Conservation (phyloP, 2,797 vertebrate species). For the Cyprinella venusta region DNA sequence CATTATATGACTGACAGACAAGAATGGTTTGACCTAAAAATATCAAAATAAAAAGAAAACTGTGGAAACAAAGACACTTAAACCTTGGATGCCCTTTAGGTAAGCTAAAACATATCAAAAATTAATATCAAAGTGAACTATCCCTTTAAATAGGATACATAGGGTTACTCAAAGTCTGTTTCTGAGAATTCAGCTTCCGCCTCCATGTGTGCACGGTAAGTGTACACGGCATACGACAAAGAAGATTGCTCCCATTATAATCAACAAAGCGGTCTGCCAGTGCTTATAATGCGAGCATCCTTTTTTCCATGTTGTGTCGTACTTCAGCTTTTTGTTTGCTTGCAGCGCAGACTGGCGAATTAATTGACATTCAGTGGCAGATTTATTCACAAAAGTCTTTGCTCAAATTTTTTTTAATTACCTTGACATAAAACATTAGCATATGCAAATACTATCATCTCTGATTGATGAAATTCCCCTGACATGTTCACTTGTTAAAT, state of each 20-base stretch:
- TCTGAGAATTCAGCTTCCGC: background rate
- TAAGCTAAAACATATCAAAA: no score
- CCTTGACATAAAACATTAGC: background rate
- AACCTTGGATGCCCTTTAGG: no score
- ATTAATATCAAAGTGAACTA: no score
- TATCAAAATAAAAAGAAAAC: no score
- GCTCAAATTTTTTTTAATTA: background rate
- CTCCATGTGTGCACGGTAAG: background rate
- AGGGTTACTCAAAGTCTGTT: slow-evolving; percentile 9
- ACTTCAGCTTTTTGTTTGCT: background rate
- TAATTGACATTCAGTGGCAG: background rate
- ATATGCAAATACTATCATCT: background rate
- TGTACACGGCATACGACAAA: background rate
- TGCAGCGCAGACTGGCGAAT: background rate
- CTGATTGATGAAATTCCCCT: background rate
- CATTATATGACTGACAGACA: no score
- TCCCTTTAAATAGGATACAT: background rate
- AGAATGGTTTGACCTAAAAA: no score
- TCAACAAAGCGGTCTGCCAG: slow-evolving; percentile 6
- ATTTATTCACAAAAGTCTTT: background rate
- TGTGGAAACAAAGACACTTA: no score
- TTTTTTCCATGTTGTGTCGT: background rate
- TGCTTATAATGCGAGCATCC: background rate
- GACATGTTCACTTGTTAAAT: no score
- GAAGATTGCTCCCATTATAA: slow-evolving; percentile 28